Evolutionary conservation across 2,888 invertebrate genomes (phyloP), one percentile per base, ranked within the genome.

Genomic region (Tenthredo mesomela): DNA sequence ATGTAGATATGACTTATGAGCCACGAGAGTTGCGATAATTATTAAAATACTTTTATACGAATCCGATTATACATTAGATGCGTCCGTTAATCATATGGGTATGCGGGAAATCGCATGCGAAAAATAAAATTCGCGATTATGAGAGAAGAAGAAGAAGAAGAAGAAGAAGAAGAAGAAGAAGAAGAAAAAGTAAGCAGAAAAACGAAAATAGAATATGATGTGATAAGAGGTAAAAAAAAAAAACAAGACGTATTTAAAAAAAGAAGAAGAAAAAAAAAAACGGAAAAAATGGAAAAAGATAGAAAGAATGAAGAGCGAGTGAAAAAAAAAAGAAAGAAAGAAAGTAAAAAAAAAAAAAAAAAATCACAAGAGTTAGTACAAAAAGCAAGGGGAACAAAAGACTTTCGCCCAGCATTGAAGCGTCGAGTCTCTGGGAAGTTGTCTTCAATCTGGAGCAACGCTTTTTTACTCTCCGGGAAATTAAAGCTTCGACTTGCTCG

Each of bases 401-500:
- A n/a, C 54, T 77, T 33, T 29, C 50, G 25, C 77, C 18, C 50
- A 33, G 77, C 77, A 77, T 77, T 50, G 77, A 29, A 50, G 54
- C 77, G 25, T 37, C 37, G 15, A 77, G 77, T 50, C 77, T 77
- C 29, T 77, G 33, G 33, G 29, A 77, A 77, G 50, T 77, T 54
- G 50, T 50, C 77, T 77, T 54, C 77, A 77, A 77, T 77, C 77
- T 77, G 77, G 77, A 77, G 54, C 77, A 77, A 50, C 50, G 77
- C 54, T 50, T 77, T 54, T 54, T 77, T 77, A n/a, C 77, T 54
- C 77, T 77, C 40, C 77, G 29, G 77, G 50, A 77, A 77, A 77
- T 77, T 77, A 77, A 77, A 77, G 77, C 77, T 77, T 54, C 33
- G 77, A 77, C 54, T 77, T 54, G 77, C 54, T 77, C 50, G 50